Evolutionary conservation across 2,888 invertebrate genomes (phyloP), one percentile per base, ranked within the genome.

Genomic region (Athetis lepigone): DNA sequence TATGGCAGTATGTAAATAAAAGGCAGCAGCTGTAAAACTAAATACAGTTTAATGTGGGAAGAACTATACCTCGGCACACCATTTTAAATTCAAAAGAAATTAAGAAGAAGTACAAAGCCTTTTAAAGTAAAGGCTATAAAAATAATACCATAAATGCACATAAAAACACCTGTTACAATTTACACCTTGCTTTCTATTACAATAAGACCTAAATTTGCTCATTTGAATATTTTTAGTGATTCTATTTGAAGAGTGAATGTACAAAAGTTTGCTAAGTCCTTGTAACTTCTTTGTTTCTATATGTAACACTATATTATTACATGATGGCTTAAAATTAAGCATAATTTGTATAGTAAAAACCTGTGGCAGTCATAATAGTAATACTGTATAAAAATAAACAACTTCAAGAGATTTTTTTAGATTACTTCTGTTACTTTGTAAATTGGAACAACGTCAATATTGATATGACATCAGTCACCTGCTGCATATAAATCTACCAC

Each of bases 181-280:
- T 1, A 11, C 37, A 37, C 43, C 70, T 59, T 33, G 29, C 37
- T 69, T 58, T 11, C 27, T 40, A 25, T 9, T 8, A 33, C 39
- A 46, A 16, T 39, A 60, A 60, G 33, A 9, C 2, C 9, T 25
- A 3, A 40, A 46, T 25, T 9, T 19, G 11, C 18, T 19, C 27
- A 55, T 50, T 47, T 51, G 11, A 46, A n/a, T 51, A 40, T 36
- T 21, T 50, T 9, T 2, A 49, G 7, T 57, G 21, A 57, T 43
- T 58, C 5, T 52, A 7, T 8, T 33, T 23, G n/a, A 25, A 21
- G 9, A 27, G 7, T 21, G 13, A 46, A 69, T 57, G 47, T 33
- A 56, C 59, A 74, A 74, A 59, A 21, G 21, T 36, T 60, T 57
- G 42, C 18, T 29, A 46, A 65, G 65, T 50, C 64, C 75, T 75